Evolutionary conservation across 1,140 invertebrate species (phyloP), one percentile per base, ranked within the genome.

Genomic region (Subanguina moxae): DNA sequence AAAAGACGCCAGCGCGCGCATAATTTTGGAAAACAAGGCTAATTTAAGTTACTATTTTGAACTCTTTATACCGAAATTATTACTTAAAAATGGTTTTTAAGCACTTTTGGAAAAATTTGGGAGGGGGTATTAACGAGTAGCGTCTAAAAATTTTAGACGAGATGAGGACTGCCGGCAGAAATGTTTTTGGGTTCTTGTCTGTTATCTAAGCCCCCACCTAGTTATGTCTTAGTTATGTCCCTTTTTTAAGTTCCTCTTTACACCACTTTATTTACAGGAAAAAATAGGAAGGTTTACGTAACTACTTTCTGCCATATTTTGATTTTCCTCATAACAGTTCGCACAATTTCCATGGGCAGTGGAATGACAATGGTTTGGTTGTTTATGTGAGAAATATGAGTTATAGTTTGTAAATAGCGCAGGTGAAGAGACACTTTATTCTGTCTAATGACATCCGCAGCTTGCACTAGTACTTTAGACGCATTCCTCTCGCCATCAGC

Each of bases 401-500:
- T 83, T 8, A 86, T 74, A 3, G 84, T 84, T 70, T 84, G 84
- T 1, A 84, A 70, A 67, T 85, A 82, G 30, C 74, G 65, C 7
- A 76, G 57, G 25, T 78, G 68, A 11, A 80, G 43, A 32, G 80
- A 23, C 17, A 78, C 28, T 72, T 79, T 59, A 73, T 82, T 71
- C n/a, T 78, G 70, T 15, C 88, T 86, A 46, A 94, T 90, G 23
- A 92, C 88, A 80, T 94, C 91, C 0, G 91, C 90, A 19, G 92
- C 92, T 78, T 93, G 90, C 67, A 90, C 90, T 0, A 94, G 85
- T 0, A 90, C 67, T 7, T 62, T 62, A 67, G 75, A 78, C 0
- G 91, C 91, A 76, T 90, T 90, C 84, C 90, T 90, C 84, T 92
- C 91, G 7, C 91, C 86, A 74, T 87, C 86, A 11, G 86, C 86